These are phyloP conservation scores for Isurus oxyrinchus DNA, from an alignment of 2,113 vertebrate species.

Conservation along the genomic window DNA sequence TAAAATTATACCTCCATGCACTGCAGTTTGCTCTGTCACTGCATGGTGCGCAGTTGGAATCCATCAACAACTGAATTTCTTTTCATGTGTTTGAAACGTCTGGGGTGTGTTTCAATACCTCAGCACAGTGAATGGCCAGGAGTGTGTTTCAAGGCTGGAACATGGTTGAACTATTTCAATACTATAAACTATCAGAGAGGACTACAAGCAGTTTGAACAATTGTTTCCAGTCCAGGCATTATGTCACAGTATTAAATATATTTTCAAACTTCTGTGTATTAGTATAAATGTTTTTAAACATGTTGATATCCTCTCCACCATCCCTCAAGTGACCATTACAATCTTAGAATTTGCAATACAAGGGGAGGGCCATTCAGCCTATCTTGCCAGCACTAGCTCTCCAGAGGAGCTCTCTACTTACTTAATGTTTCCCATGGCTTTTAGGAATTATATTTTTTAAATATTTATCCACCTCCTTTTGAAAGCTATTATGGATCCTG, in stretches of 20 bases:
- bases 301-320: background rate
- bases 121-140: background rate
- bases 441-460: background rate
- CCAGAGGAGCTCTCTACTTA: background rate
- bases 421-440: background rate
- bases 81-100: conserved; percentile 14
- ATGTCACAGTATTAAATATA: background rate
- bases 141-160: background rate
- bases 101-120: background rate
- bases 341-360: background rate
- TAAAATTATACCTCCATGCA: background rate
- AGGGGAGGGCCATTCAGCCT: background rate
- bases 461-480: background rate
- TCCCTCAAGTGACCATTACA: background rate
- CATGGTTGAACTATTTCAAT: background rate
- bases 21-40: background rate
- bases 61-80: conserved; percentile 26
- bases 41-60: conserved; percentile 22
- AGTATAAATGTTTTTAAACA: background rate
- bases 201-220: background rate
- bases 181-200: background rate
- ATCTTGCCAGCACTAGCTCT: background rate
- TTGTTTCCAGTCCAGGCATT: background rate
- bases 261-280: background rate
- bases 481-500: background rate